phyloP scores from a whole-genome alignment of 1,140 invertebrate species.

The Lithobius niger region DNA sequence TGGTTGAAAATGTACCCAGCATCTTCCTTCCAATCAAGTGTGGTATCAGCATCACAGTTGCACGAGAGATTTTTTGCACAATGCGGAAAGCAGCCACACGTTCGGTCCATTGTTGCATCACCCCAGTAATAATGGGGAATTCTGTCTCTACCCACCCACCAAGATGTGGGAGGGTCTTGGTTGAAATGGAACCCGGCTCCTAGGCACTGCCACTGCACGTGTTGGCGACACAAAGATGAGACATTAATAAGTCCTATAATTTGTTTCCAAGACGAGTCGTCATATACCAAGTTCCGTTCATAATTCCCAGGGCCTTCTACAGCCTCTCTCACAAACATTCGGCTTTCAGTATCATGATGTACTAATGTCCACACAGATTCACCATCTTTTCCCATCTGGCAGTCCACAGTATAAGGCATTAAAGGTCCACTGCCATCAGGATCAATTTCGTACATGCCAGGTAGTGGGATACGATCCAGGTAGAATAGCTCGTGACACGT shows the following conservation, averaged over 20 bases:
- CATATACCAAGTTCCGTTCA: conserved; percentile 16
- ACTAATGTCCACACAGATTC: conserved; percentile 17
- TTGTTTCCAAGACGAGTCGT: conserved; percentile 13
- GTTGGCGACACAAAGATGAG: conserved; percentile 18
- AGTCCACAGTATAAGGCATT: conserved; percentile 18
- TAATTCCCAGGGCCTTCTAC: conserved; percentile 16
- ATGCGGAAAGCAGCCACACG: conserved; percentile 17
- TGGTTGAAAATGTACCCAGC: conserved; percentile 17
- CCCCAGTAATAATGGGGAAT: conserved; percentile 18
- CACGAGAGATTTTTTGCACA: conserved; percentile 9
- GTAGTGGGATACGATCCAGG: conserved; percentile 12
- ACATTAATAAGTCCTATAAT: conserved; percentile 16
- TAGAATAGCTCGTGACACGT: conserved; percentile 18
- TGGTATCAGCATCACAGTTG: conserved; percentile 18
- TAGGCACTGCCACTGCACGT: conserved; percentile 18
- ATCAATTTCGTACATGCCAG: conserved; percentile 19
- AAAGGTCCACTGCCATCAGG: conserved; percentile 15
- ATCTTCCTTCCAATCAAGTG: conserved; percentile 15
- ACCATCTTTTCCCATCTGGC: conserved; percentile 7
- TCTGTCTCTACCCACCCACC: conserved; percentile 17
- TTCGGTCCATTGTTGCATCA: conserved; percentile 4
- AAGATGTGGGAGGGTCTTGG: conserved; percentile 13
- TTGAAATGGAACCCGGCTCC: conserved; percentile 20
- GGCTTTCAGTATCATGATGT: conserved; percentile 22
- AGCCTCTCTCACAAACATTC: conserved; percentile 16